These are phyloP conservation scores for Solenodon paradoxus DNA, from an alignment of 2,113 vertebrate species.

Conservation along the genomic window DNA sequence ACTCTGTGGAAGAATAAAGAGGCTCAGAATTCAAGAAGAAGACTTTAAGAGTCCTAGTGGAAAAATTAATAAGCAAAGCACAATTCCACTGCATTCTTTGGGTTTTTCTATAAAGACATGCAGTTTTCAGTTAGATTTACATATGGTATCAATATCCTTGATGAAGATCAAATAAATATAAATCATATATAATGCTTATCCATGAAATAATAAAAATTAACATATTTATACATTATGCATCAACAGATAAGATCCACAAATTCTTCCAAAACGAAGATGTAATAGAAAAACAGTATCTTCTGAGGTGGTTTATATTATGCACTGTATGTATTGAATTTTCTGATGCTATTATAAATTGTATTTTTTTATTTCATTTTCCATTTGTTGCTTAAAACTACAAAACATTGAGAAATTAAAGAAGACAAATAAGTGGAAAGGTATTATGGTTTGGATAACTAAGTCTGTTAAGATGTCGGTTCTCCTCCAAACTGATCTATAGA, in stretches of 20 bases:
- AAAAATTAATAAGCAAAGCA: not conserved
- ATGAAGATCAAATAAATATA: constrained; percentile 17
- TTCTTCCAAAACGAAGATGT: not conserved
- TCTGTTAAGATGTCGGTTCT: not conserved
- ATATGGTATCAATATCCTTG: not conserved
- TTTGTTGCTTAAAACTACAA: not conserved
- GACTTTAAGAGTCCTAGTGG: not conserved
- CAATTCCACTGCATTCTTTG: not conserved
- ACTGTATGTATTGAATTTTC: not conserved
- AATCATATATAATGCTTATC: constrained; percentile 33
- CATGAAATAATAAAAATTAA: constrained; percentile 2
- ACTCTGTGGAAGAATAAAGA: not conserved
- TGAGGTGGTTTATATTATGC: not conserved
- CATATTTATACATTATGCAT: not conserved
- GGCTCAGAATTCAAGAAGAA: not conserved
- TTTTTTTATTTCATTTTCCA: constrained; percentile 43
- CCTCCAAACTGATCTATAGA: not conserved
- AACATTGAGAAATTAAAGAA: not conserved
- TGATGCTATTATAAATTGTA: not conserved
- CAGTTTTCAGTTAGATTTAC: constrained; percentile 19
- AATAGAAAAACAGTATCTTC: not conserved
- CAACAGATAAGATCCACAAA: not conserved
- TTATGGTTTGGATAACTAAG: not conserved
- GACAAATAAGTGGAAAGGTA: not conserved
- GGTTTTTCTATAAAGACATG: not conserved